Evolutionary conservation across 2,113 vertebrate genomes (phyloP), one percentile per base, ranked within the genome.

Genomic region (Aegithalos caudatus): DNA sequence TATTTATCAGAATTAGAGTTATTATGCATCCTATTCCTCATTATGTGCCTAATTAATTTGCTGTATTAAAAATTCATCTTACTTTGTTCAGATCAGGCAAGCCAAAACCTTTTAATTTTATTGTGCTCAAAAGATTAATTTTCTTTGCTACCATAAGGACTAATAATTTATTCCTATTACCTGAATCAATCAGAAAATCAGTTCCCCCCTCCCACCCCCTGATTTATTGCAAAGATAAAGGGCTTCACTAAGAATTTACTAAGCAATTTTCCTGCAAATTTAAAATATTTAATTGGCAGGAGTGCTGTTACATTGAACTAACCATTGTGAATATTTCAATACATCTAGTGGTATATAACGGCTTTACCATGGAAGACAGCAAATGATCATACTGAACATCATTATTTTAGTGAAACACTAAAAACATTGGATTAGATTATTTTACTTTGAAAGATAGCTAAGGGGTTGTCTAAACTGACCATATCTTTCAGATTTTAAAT

Each of bases 21-120:
- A 94, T 96, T 96, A 98, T 74, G 58, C 88, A 87, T 95, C 84
- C 58, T 90, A 90, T 97, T 97, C 91, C 96, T 97, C 97, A 98
- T 98, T 98, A 97, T 17, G 88, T 98, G 96, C 96, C 91, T 97
- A 98, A 98, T 98, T 98, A 98, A 98, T 98, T 98, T 96, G 72
- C 77, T 97, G 64, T 96, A 98, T 98, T 98, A 97, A 97, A 98
- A 98, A 98, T 98, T 98, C 79, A 98, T 98, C 96, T 97, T 96
- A 97, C 94, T 97, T 97, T 97, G 88, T 92, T 97, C 91, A 85
- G 81, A 95, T 96, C 88, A 96, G n/a, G 96, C 67, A 95, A 97
- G 73, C 90, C 93, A 96, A 97, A 97, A 95, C 78, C 86, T 95
- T 97, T 97, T 97, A 96, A 97, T 97, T 98, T 97, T 58, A 95